These are phyloP conservation scores for Actinernus sp. DNA, from an alignment of 92 coral and sea anemone species.

Conservation along the genomic window DNA sequence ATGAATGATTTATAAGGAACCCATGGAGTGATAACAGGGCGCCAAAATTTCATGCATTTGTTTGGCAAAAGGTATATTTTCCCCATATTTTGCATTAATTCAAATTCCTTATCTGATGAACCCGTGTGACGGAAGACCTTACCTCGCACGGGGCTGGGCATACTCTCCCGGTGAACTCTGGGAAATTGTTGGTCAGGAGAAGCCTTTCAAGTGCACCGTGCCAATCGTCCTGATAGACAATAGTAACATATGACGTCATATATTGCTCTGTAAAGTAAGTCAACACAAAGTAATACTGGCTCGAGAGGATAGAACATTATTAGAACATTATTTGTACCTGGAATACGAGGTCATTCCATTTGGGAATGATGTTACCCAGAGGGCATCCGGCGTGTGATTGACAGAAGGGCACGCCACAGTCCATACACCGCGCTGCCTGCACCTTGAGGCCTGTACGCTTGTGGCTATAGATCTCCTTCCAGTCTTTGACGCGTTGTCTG, in stretches of 20 bases:
- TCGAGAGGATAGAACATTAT: too few species aligned
- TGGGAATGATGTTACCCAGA: constrained; percentile 94
- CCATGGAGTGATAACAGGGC: too few species aligned
- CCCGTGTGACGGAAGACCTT: too few species aligned
- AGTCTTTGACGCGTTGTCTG: constrained; percentile 90
- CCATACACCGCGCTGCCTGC: constrained; percentile 99
- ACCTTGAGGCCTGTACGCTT: constrained; percentile 84
- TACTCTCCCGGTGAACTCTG: constrained; percentile 98
- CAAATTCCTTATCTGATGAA: too few species aligned
- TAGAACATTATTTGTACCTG: constrained; percentile 85
- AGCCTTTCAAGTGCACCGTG: constrained; percentile 91
- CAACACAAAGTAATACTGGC: too few species aligned
- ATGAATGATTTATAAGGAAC: too few species aligned
- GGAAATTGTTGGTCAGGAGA: constrained; percentile 93
- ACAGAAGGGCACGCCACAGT: constrained; percentile 98
- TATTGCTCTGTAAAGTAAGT: too few species aligned
- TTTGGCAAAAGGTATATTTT: too few species aligned
- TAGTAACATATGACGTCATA: not conserved
- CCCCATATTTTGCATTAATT: too few species aligned
- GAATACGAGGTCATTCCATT: constrained; percentile 97
- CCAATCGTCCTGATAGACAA: constrained; percentile 83
- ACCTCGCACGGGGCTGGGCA: constrained; percentile 99
- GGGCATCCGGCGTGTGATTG: constrained; percentile 98
- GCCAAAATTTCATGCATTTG: too few species aligned
- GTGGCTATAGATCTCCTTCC: constrained; percentile 93